phyloP scores from a whole-genome alignment of 2,113 vertebrate genomes.

The Opisthocomus hoazin region DNA sequence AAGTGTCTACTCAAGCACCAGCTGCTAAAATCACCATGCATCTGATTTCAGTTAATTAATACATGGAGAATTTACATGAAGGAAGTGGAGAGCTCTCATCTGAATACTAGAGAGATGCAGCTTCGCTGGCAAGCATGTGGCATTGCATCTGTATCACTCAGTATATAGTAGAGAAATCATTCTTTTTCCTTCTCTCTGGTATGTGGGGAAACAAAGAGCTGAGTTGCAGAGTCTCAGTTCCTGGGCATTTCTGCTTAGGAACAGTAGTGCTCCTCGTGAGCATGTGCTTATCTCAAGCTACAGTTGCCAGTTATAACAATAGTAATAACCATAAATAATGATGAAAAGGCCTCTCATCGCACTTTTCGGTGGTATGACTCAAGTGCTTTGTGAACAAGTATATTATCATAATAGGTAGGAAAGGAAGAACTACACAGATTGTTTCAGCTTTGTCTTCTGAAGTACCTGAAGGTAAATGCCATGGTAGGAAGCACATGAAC shows the following conservation, averaged over 20 bases:
- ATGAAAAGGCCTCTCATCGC: not conserved
- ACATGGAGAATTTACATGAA: not conserved
- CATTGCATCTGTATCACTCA: not conserved
- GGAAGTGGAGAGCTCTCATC: not conserved
- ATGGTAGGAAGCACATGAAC: accelerated
- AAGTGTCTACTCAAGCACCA: slow-evolving; percentile 24
- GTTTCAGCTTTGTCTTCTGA: not conserved
- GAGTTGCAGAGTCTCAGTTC: not conserved
- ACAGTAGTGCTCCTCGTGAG: not conserved
- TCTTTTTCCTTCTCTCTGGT: not conserved
- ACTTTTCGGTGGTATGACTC: not conserved
- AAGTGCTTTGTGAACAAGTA: not conserved
- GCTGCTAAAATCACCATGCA: not conserved
- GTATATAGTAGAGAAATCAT: not conserved
- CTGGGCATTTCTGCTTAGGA: not conserved
- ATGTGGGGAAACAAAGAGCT: not conserved
- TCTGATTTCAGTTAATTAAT: not conserved
- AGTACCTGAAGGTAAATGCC: not conserved
- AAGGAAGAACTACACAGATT: not conserved
- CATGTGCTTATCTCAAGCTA: not conserved
- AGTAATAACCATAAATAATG: not conserved
- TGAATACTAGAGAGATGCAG: not conserved
- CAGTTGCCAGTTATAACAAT: not conserved
- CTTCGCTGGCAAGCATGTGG: not conserved
- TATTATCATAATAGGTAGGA: not conserved